phyloP scores from a whole-genome alignment of 2,797 vertebrate species.

The Rhabdophis nuchalis region DNA sequence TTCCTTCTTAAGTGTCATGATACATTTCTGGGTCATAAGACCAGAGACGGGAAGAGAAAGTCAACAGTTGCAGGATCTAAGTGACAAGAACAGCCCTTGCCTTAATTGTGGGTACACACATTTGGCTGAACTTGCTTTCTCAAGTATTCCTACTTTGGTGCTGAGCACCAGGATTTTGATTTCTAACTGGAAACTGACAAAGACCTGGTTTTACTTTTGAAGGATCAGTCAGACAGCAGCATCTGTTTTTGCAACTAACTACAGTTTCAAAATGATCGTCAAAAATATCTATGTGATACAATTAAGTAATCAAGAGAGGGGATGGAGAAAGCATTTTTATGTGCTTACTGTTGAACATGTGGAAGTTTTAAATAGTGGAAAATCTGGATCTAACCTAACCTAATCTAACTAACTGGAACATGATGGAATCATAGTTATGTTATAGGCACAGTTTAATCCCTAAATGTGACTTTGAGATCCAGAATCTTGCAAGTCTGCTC shows the following conservation, averaged over 20 bases:
- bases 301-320: background rate
- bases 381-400: background rate
- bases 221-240: background rate
- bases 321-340: background rate
- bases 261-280: background rate
- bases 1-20: background rate
- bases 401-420: background rate
- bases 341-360: background rate
- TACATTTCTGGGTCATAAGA: background rate
- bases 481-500: background rate
- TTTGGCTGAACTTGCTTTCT: background rate
- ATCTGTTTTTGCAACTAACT: background rate
- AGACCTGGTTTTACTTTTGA: background rate
- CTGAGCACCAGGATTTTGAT: background rate
- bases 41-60: background rate
- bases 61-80: background rate
- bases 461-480: background rate
- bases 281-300: background rate
- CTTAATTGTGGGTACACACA: background rate
- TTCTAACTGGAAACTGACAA: background rate
- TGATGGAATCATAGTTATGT: background rate
- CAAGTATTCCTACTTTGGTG: background rate
- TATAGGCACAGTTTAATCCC: background rate
- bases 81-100: background rate
- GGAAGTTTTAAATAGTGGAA: background rate